A percentile compares a stretch with the other conserved stretches of the same genome.
Conservation (phyloP, 2,888 invertebrate species). For the Caenorhabditis imperialis region DNA sequence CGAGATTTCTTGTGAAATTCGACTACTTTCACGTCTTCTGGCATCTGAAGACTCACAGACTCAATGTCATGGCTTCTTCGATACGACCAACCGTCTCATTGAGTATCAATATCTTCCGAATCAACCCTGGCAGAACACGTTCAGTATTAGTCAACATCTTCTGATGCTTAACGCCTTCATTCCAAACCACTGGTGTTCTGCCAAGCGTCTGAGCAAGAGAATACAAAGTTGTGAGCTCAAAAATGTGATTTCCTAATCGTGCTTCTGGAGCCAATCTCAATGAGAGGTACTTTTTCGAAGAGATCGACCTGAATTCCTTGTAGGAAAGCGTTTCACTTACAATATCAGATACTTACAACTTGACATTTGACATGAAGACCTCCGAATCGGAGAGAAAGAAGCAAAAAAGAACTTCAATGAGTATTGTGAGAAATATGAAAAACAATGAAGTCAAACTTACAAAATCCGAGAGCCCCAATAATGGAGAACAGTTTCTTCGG, state of each 20-base stretch:
- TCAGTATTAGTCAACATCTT: not conserved
- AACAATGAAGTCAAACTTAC: no score
- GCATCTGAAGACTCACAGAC: not conserved
- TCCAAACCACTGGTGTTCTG: conserved; percentile 1
- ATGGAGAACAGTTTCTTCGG: no score
- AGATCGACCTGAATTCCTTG: no score
- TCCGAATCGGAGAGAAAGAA: no score
- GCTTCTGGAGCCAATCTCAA: no score
- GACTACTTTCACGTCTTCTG: not conserved
- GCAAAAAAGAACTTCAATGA: no score
- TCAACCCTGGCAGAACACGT: not conserved
- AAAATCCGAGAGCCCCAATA: no score
- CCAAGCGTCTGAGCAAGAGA: not conserved
- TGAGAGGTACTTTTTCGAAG: no score
- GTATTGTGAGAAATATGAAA: no score
- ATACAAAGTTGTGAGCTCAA: conserved; percentile 3
- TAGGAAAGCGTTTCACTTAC: no score
- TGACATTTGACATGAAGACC: no score
- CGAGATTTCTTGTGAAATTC: conserved; percentile 2
- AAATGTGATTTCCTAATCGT: conserved; percentile 8
- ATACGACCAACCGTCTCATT: conserved; percentile 4
- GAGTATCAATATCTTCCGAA: not conserved
- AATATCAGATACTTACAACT: no score
- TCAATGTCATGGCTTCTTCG: not conserved
- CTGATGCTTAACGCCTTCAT: conserved; percentile 3